Evolutionary conservation across 2,797 vertebrate species (phyloP).

Genomic region (Gymnodraco acuticeps): DNA sequence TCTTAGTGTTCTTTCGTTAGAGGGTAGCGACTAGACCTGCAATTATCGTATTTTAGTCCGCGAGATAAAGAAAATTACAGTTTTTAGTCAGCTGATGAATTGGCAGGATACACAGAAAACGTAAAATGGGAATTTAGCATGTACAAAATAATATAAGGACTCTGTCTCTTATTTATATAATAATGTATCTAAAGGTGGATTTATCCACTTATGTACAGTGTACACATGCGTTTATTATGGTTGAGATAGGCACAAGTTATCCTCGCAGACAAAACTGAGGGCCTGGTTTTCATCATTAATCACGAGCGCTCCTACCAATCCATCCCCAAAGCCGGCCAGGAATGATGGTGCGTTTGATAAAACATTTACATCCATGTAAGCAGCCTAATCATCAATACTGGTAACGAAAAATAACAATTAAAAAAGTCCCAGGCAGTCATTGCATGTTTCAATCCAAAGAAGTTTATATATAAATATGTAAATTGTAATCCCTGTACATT

Average conservation of each 20-base stretch:
- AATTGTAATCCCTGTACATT: too few species aligned
- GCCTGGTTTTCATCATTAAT: rapidly evolving
- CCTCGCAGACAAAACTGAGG: conserved; percentile 47
- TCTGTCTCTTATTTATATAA: too few species aligned
- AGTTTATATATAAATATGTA: too few species aligned
- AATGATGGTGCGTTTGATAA: conserved; percentile 16
- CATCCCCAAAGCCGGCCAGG: not conserved
- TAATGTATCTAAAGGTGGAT: not conserved
- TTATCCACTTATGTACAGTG: not conserved
- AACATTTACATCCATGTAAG: not conserved
- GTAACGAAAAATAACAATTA: too few species aligned
- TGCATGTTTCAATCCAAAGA: too few species aligned
- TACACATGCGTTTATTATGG: too few species aligned
- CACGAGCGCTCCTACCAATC: too few species aligned
- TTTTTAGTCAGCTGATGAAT: not conserved
- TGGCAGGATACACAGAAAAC: not conserved
- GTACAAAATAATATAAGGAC: too few species aligned
- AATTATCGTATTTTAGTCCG: not conserved
- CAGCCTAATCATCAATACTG: too few species aligned
- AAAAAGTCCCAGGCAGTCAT: too few species aligned
- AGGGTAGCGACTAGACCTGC: too few species aligned
- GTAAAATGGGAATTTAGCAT: not conserved
- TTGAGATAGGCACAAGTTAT: not conserved
- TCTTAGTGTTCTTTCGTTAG: not conserved
- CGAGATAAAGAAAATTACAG: not conserved